A percentile compares a stretch with the other conserved stretches of the same genome.
These are phyloP conservation scores for Micoletzkya japonica DNA, from an alignment of 2,888 invertebrate genomes.

Conservation along the genomic window DNA sequence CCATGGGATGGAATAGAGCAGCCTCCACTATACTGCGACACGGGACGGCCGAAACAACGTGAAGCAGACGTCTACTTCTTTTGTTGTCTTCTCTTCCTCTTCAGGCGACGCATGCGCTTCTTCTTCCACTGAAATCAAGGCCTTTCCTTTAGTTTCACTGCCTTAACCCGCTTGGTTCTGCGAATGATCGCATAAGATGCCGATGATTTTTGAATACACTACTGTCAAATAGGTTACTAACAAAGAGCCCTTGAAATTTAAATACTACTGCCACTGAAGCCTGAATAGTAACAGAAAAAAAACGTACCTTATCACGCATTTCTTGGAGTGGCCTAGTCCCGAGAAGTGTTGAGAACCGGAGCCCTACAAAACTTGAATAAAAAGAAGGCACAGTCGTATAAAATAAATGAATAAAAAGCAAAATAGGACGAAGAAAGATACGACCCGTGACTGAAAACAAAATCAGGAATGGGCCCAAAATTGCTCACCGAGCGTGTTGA, in stretches of 20 bases:
- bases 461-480: slow-evolving; percentile 5
- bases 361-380: slow-evolving; percentile 1
- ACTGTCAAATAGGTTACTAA: too few relatives aligned
- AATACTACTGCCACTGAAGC: neutral
- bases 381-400: neutral
- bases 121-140: slow-evolving; percentile 56
- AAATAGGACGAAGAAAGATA: neutral
- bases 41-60: slow-evolving; percentile 19
- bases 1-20: neutral
- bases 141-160: slow-evolving; percentile 13
- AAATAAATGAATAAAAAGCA: neutral
- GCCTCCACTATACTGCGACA: slow-evolving; percentile 2
- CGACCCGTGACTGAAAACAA: neutral
- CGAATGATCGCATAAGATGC: too few relatives aligned
- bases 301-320: slow-evolving; percentile 32
- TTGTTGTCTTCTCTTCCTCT: slow-evolving; percentile 63
- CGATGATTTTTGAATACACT: too few relatives aligned
- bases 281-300: neutral
- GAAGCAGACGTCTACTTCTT: slow-evolving; percentile 52
- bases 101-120: slow-evolving; percentile 64
- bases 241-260: neutral
- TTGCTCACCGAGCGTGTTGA: neutral
- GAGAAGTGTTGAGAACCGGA: slow-evolving; percentile 15
- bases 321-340: slow-evolving; percentile 20
- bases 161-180: too few relatives aligned